These are phyloP conservation scores for Andrena bucephala DNA, from an alignment of 2,888 invertebrate species.

Conservation along the genomic window DNA sequence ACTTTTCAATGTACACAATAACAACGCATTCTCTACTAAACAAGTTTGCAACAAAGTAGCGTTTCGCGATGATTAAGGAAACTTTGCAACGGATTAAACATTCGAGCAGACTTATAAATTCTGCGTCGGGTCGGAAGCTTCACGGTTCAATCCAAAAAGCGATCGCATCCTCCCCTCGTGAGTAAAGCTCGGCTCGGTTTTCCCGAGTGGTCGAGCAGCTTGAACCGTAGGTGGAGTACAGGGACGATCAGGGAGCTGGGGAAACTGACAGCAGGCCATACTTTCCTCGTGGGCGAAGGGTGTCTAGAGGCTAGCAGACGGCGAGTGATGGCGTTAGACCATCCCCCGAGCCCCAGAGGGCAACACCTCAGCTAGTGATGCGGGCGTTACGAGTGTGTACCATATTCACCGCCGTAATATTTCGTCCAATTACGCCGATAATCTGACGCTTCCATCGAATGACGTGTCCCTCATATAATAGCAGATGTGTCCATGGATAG, in stretches of 20 bases:
- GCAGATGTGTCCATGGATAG: conserved; percentile 25
- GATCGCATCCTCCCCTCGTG: neutral
- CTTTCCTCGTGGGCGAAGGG: conserved; percentile 59
- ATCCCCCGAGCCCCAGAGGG: conserved; percentile 73
- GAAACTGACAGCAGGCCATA: conserved; percentile 50
- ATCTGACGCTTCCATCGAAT: conserved; percentile 67
- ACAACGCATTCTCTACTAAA: no score
- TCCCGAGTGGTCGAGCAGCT: neutral
- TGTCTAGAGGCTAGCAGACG: conserved; percentile 78
- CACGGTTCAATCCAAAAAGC: neutral
- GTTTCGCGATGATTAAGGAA: no score
- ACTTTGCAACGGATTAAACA: no score
- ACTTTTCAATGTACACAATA: no score
- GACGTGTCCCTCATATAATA: conserved; percentile 43
- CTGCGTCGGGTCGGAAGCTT: neutral
- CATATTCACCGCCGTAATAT: conserved; percentile 71
- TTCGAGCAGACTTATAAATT: no score
- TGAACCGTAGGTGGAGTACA: neutral
- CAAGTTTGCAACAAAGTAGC: no score
- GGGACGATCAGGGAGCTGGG: conserved; percentile 31
- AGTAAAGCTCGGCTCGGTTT: neutral
- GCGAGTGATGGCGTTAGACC: conserved; percentile 77
- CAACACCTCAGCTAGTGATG: conserved; percentile 78
- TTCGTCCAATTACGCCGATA: conserved; percentile 76
- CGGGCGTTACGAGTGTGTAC: conserved; percentile 63